These are phyloP conservation scores for Phylloscopus trochiloides DNA, from an alignment of 2,113 vertebrate genomes.

Conservation along the genomic window DNA sequence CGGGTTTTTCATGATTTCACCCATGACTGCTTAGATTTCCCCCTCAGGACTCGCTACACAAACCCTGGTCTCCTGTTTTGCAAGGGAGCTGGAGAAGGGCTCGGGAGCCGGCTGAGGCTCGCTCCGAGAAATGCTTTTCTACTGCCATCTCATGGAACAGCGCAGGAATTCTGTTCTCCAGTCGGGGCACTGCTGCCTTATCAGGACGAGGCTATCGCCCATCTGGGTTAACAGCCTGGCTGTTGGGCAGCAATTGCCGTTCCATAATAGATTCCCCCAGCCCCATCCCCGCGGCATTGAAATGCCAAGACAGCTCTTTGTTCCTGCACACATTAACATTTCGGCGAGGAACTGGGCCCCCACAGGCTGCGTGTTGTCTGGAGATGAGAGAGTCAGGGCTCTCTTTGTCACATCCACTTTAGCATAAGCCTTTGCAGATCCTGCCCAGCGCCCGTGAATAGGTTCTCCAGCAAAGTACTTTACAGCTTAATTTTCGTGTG, in stretches of 20 bases:
- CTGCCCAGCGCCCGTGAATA: neutral
- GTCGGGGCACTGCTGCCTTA: neutral
- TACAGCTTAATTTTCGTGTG: neutral
- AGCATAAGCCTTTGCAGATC: neutral
- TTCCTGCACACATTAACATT: neutral
- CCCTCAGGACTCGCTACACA: neutral
- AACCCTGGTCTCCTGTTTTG: neutral
- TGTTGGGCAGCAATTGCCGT: neutral
- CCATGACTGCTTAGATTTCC: neutral
- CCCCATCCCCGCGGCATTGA: neutral
- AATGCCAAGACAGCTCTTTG: neutral
- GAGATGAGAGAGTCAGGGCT: neutral
- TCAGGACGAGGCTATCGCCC: neutral
- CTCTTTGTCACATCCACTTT: neutral
- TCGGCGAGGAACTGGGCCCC: neutral
- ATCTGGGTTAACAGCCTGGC: neutral
- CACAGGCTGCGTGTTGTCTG: neutral
- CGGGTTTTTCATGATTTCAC: neutral
- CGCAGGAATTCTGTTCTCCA: neutral
- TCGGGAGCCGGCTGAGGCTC: neutral
- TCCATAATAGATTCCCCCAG: neutral
- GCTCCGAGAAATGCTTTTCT: neutral
- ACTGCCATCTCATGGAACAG: conserved; percentile 68
- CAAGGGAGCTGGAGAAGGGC: neutral
- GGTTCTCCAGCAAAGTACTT: neutral